These are phyloP conservation scores for Nineta flava DNA, from an alignment of 2,888 invertebrate species.

Conservation along the genomic window DNA sequence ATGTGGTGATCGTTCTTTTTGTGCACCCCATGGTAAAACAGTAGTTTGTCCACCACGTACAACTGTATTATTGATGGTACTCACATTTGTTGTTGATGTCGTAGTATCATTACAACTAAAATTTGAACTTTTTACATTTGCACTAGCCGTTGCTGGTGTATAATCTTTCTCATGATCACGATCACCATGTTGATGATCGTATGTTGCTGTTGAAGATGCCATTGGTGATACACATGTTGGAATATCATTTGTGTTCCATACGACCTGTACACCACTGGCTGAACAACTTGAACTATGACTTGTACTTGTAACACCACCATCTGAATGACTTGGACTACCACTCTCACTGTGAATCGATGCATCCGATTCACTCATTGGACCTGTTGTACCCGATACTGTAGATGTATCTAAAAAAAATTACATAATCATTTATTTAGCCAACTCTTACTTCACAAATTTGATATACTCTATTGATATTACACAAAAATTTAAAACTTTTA, in stretches of 20 bases:
- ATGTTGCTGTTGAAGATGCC: too few relatives aligned
- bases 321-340: conserved; percentile 4
- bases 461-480: too few relatives aligned
- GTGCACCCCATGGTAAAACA: conserved; percentile 70
- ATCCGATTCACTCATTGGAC: conserved; percentile 2
- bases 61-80: conserved; percentile 15
- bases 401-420: neutral
- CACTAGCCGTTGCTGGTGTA: too few relatives aligned
- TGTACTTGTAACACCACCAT: neutral
- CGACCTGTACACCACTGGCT: too few relatives aligned
- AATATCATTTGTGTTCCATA: too few relatives aligned
- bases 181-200: too few relatives aligned
- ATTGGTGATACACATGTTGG: too few relatives aligned
- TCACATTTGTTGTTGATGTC: neutral
- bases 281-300: too few relatives aligned
- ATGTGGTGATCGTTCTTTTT: conserved; percentile 45
- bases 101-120: conserved; percentile 3
- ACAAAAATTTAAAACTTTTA: too few relatives aligned
- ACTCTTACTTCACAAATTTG: too few relatives aligned
- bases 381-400: neutral
- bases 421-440: too few relatives aligned
- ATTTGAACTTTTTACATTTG: conserved; percentile 1
- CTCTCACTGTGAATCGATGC: conserved; percentile 4
- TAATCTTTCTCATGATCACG: too few relatives aligned
- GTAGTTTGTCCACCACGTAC: conserved; percentile 30